Conservation (phyloP, 2,797 vertebrate genomes). For the Betta splendens region DNA sequence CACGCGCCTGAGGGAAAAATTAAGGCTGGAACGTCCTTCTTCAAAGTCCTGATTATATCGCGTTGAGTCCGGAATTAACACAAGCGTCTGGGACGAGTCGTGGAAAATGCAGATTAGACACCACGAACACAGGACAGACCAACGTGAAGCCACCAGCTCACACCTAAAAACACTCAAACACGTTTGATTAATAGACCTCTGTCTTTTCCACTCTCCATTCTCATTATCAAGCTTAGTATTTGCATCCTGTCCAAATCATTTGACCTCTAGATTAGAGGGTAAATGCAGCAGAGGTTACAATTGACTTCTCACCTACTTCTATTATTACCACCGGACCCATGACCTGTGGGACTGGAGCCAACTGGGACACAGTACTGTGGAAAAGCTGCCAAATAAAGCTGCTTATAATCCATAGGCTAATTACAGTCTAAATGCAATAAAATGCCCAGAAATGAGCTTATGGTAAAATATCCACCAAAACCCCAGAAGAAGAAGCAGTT, state of each 20-base stretch:
- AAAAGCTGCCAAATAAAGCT: background rate
- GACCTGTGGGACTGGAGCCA: constrained; percentile 35
- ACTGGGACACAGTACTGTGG: constrained; percentile 39
- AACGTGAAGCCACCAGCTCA: background rate
- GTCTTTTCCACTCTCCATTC: background rate
- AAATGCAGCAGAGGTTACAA: constrained; percentile 45
- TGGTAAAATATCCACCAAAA: background rate
- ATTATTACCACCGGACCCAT: constrained; percentile 58
- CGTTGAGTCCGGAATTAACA: constrained; percentile 7
- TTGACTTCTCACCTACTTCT: constrained; percentile 75
- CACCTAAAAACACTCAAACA: too few species aligned
- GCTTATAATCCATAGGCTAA: background rate
- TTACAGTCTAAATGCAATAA: background rate
- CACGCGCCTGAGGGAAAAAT: constrained; percentile 24
- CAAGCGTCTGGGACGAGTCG: background rate
- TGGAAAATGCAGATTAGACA: constrained; percentile 3
- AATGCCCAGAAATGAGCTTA: background rate
- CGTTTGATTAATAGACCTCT: too few species aligned
- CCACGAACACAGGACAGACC: background rate
- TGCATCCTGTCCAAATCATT: constrained; percentile 7
- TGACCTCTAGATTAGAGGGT: constrained; percentile 36
- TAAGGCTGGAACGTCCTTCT: background rate
- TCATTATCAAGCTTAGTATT: background rate
- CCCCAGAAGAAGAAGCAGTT: background rate
- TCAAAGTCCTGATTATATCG: background rate